A percentile compares a stretch with the other conserved stretches of the same genome.
phyloP scores from a whole-genome alignment of 2,888 invertebrate genomes.

The Chaitophorus viminalis region DNA sequence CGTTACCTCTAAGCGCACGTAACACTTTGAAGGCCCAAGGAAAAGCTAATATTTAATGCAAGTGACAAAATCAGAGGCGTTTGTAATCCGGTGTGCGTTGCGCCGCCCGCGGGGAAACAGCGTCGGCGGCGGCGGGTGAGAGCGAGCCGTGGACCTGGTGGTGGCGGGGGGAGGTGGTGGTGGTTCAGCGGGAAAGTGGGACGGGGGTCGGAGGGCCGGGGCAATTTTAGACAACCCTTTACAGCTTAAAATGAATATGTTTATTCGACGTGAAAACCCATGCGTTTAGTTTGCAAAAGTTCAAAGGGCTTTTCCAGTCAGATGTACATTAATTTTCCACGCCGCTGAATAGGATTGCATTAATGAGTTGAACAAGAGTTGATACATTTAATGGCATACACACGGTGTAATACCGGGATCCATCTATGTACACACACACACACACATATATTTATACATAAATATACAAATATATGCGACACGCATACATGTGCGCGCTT shows the following conservation, averaged over 20 bases:
- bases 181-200: background rate
- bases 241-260: constrained; percentile 61
- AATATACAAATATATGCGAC: background rate
- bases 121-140: too few species aligned
- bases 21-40: constrained; percentile 38
- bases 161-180: background rate
- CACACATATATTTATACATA: background rate
- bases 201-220: constrained; percentile 16
- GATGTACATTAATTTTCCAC: constrained; percentile 62
- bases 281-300: constrained; percentile 60
- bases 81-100: constrained; percentile 24
- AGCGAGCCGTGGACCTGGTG: too few species aligned
- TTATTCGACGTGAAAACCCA: constrained; percentile 61
- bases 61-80: constrained; percentile 60
- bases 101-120: too few species aligned
- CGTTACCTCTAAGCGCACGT: constrained; percentile 26
- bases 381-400: constrained; percentile 60
- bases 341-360: constrained; percentile 61
- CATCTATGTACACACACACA: background rate
- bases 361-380: constrained; percentile 61
- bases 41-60: constrained; percentile 61
- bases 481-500: too few species aligned
- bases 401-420: constrained; percentile 39
- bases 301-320: constrained; percentile 62
- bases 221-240: constrained; percentile 61